These are phyloP conservation scores for Parnassius glacialis DNA, from an alignment of 2,888 invertebrate genomes.

Conservation along the genomic window DNA sequence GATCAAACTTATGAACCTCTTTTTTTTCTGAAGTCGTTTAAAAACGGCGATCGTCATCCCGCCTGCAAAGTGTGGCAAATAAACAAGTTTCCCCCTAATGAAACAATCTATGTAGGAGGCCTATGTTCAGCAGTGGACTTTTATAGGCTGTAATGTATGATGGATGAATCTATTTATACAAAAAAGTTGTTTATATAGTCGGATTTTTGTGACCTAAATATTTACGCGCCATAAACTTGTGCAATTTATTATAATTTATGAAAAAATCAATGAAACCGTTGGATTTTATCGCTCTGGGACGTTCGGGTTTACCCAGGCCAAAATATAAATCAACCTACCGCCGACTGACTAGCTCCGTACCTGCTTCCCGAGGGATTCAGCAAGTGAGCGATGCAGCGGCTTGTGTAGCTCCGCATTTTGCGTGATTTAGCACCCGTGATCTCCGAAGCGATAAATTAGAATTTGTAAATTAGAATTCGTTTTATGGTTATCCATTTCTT, in stretches of 20 bases:
- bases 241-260: background rate
- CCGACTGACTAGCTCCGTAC: constrained; percentile 1
- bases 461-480: background rate
- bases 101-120: too few species aligned
- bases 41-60: too few species aligned
- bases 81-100: too few species aligned
- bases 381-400: background rate
- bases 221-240: background rate
- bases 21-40: too few species aligned
- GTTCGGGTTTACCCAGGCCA: background rate
- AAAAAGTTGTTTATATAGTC: background rate
- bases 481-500: too few species aligned
- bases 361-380: background rate
- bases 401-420: too few species aligned
- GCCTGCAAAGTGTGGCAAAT: too few species aligned
- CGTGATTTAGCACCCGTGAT: constrained; percentile 6
- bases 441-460: constrained; percentile 1
- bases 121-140: too few species aligned
- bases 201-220: background rate
- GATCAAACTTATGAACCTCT: too few species aligned
- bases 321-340: constrained; percentile 5
- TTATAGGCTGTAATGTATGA: too few species aligned
- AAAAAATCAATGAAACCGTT: background rate
- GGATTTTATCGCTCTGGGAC: background rate
- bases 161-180: too few species aligned